Conservation (phyloP, 2,888 invertebrate genomes). For the Morpho deidamia region DNA sequence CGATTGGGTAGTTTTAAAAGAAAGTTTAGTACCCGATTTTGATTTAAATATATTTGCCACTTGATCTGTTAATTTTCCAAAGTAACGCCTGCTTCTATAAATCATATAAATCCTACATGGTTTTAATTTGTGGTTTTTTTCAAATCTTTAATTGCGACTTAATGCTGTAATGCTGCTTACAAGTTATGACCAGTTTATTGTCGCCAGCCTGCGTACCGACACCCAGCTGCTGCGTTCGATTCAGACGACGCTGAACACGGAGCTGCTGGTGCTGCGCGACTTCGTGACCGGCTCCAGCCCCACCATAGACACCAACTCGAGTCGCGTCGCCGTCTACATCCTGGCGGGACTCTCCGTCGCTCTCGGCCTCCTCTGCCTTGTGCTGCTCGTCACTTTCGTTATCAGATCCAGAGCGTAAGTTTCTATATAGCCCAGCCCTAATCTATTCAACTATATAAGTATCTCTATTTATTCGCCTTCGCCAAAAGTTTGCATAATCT, state of each 20-base stretch:
- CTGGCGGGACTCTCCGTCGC: conserved; percentile 74
- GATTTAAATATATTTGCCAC: no score
- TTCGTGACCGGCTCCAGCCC: conserved; percentile 56
- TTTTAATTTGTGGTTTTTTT: neutral
- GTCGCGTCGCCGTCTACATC: conserved; percentile 66
- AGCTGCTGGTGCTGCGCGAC: conserved; percentile 60
- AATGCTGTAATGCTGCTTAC: neutral
- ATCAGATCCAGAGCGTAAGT: conserved; percentile 78
- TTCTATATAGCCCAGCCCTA: no score
- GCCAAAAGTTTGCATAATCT: no score
- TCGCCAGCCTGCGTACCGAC: conserved; percentile 62
- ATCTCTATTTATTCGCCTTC: no score
- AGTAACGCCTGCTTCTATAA: no score
- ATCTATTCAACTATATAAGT: neutral
- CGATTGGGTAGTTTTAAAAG: no score
- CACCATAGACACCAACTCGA: conserved; percentile 37
- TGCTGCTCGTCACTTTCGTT: conserved; percentile 73
- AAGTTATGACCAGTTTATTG: neutral
- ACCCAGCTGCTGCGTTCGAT: conserved; percentile 57
- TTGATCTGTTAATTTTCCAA: no score
- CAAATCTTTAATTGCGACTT: neutral
- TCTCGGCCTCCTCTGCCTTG: conserved; percentile 61
- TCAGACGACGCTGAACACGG: conserved; percentile 47
- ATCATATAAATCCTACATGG: no score
- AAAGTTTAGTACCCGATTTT: no score